Base-by-base conservation (phyloP, 2,888 invertebrate species). In the Anticlea derivata region DNA sequence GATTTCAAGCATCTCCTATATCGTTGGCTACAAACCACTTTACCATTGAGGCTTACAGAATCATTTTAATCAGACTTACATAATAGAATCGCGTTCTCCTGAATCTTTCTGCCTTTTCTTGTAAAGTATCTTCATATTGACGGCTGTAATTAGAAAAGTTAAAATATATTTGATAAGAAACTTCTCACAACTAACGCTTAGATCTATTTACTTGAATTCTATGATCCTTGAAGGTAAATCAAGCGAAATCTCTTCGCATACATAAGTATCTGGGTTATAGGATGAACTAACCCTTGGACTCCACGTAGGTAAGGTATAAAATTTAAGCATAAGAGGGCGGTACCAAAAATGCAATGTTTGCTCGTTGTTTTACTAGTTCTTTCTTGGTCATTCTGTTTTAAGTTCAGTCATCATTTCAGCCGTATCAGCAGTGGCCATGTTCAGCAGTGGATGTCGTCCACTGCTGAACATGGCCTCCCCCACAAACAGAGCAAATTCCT, bases 101-200 rank as follows among this genome's bases (percentile, higher is more conserved):
- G 50, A 81, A 83, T 24, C 76, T 70, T 10, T 81, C 75, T 1
- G 84, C 77, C 62, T 77, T 81, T 50, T 77, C 77, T 41, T 70
- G 64, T 26, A 86, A 58, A 1, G 66, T 65, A 46, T 80, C 78
- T 67, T 83, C 82, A 55, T 85, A 86, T 35, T 72, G 69, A 23
- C 73, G 66, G 34, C 86, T 86, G 70, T 22, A 75, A 77, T 50
- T 34, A 46, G 39, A 54, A 53, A 54, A 59, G 48, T 48, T 50
- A 11, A 33, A 22, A 35, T 7, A 35, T 44, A 30, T 41, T 40
- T 43, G 26, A 20, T 48, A 40, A 34, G 8, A 1, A 20, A 37
- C 23, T 35, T 27, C 13, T 12, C 31, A 52, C 43, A 43, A 26
- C 20, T 51, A 6, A 20, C 27, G 17, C 26, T 26, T 46, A 30